A percentile compares a stretch with the other conserved stretches of the same genome.
These are phyloP conservation scores for Talpa occidentalis DNA, from an alignment of 2,113 vertebrate species.

Conservation along the genomic window DNA sequence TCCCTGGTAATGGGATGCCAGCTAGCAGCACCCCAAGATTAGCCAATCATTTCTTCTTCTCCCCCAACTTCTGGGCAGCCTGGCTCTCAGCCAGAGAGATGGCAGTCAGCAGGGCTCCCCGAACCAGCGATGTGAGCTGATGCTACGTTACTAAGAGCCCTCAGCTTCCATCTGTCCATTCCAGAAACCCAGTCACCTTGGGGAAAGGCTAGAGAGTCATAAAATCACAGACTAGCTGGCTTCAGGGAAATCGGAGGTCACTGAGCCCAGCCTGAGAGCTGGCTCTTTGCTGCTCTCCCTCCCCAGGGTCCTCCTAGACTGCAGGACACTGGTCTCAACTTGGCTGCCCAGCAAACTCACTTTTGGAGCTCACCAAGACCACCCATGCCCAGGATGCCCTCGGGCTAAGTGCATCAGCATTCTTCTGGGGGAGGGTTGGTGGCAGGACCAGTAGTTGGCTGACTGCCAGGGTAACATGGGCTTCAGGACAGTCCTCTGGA, in stretches of 20 bases:
- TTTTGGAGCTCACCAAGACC: neutral
- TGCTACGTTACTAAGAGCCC: neutral
- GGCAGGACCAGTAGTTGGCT: neutral
- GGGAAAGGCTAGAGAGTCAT: neutral
- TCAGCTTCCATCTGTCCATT: neutral
- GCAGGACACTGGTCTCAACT: neutral
- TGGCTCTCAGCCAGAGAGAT: neutral
- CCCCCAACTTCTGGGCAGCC: neutral
- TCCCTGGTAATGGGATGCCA: neutral
- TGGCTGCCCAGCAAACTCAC: neutral
- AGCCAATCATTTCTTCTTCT: neutral
- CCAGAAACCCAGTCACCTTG: slow-evolving; percentile 5
- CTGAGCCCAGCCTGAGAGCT: neutral
- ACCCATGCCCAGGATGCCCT: neutral
- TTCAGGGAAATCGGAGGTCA: neutral
- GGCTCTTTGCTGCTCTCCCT: neutral
- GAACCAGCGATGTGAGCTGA: neutral
- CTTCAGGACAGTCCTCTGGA: neutral
- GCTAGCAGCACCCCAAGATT: neutral
- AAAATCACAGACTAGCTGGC: neutral
- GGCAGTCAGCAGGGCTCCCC: neutral
- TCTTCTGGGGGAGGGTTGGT: neutral
- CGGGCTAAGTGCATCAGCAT: neutral
- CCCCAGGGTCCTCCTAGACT: neutral
- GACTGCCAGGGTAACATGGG: neutral